Evolutionary conservation across 2,113 vertebrate species (phyloP), one percentile per base, ranked within the genome.

Genomic region (Vidua macroura): DNA sequence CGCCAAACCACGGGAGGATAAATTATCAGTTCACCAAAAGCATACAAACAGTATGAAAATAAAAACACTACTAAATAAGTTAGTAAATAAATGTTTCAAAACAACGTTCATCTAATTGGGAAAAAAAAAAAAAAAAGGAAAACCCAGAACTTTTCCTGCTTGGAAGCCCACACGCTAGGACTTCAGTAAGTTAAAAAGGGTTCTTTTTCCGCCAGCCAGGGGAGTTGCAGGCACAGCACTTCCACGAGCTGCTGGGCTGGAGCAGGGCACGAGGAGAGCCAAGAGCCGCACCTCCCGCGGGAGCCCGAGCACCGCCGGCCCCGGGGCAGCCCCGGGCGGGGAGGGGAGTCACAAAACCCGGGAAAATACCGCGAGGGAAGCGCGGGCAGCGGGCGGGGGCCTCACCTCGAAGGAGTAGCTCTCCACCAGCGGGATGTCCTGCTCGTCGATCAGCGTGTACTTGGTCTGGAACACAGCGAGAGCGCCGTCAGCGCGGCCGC

Each of bases 361-460:
- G 9, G 2, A 1, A 33, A 24, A n/a, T 0, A 0, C 0, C 18
- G 56, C 25, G 4, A 9, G 23, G 6, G 13, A 5, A 60, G 48
- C 58, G 63, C 51, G 41, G 30, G 41, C 51, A 33, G 30, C 49
- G 49, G 41, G 15, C 28, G 33, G 76, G n/a, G 16, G 28, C 8
- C 92, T 98, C 97, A 99, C 99, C 99, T 99, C 99, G 96, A 99
- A 99, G 81, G 99, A 99, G 97, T 99, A 99, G 96, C 99, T 99
- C 97, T 99, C 99, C 97, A 99, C 99, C 80, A 99, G 98, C 5
- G 99, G 99, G 98, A 99, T 99, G 98, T 99, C 99, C 95, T 99
- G 99, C 91, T 99, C 99, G 70, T 99, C 99, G 22, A 99, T 99
- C 95, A 99, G 97, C 4, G 99, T 99, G 97, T 99, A 99, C 94